phyloP scores from a whole-genome alignment of 2,113 vertebrate genomes.

The Platysternon megacephalum region DNA sequence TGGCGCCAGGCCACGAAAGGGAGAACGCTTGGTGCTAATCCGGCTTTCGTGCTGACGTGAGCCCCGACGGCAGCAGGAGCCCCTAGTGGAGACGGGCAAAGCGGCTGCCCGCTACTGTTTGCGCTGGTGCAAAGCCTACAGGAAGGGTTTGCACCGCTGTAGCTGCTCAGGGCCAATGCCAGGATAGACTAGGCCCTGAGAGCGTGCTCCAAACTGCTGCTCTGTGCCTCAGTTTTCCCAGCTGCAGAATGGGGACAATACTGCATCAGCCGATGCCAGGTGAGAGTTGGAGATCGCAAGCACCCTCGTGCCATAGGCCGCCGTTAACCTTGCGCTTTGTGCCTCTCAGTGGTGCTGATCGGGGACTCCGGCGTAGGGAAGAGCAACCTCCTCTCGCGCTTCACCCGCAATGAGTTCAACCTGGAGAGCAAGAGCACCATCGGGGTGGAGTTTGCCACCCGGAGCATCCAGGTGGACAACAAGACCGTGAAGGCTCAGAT shows the following conservation, averaged over 20 bases:
- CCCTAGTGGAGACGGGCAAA: not conserved
- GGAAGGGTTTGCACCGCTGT: not conserved
- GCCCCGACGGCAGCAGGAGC: not conserved
- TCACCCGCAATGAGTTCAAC: conserved; percentile 91
- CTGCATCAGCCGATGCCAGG: not conserved
- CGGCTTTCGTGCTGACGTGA: too few species aligned
- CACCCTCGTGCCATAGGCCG: rapidly evolving
- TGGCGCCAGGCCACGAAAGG: too few species aligned
- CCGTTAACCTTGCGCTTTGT: rapidly evolving
- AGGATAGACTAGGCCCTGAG: not conserved
- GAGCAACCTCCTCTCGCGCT: conserved; percentile 89
- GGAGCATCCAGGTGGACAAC: conserved; percentile 88
- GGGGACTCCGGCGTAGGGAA: conserved; percentile 90
- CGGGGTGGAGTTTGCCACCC: conserved; percentile 88
- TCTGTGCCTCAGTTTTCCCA: not conserved
- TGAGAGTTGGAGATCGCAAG: not conserved
- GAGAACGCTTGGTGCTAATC: too few species aligned
- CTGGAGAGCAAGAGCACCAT: conserved; percentile 91
- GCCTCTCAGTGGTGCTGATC: conserved; percentile 84
- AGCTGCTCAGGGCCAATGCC: too few species aligned
- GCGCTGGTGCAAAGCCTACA: not conserved
- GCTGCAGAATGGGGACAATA: not conserved
- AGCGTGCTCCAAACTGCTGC: not conserved
- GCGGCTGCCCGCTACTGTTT: not conserved
- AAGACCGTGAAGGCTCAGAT: conserved; percentile 90